A percentile compares a stretch with the other conserved stretches of the same genome.
These are phyloP conservation scores for Luscinia megarhynchos DNA, from an alignment of 2,797 vertebrate genomes.

Conservation along the genomic window DNA sequence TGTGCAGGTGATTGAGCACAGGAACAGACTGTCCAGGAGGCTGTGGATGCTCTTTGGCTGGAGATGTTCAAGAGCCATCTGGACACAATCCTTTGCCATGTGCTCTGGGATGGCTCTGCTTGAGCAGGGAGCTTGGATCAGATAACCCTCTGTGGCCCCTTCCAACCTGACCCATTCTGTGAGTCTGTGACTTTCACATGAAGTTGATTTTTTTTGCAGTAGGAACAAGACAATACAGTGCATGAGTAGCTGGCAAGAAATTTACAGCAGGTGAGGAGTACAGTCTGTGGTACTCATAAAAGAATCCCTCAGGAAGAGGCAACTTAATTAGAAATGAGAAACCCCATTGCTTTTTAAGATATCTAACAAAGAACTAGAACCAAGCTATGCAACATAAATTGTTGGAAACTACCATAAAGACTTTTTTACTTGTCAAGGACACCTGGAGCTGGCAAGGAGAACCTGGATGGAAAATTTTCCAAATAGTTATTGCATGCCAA, in stretches of 20 bases:
- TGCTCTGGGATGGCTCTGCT: background rate
- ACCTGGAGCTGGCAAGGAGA: background rate
- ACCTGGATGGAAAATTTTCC: background rate
- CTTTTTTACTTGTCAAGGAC: background rate
- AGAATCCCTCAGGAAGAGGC: background rate
- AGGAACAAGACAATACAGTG: background rate
- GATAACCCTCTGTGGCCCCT: background rate
- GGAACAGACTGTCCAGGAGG: background rate
- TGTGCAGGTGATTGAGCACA: background rate
- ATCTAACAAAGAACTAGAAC: background rate
- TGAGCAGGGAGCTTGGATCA: background rate
- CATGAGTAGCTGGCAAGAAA: background rate
- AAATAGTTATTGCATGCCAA: background rate
- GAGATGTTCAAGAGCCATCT: background rate
- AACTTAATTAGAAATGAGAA: constrained; percentile 29
- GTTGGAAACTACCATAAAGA: background rate
- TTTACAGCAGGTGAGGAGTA: background rate
- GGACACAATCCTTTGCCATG: accelerated
- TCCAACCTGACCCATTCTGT: background rate
- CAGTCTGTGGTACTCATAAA: background rate
- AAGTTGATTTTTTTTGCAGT: background rate
- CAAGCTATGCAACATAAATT: background rate
- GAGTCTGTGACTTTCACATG: background rate
- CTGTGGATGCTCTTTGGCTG: background rate
- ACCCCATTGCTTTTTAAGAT: background rate